Percentiles rank a stretch among this genome's conserved stretches.
These are phyloP conservation scores for Ganaspis brasiliensis DNA, from an alignment of 2,888 invertebrate genomes.

Conservation along the genomic window DNA sequence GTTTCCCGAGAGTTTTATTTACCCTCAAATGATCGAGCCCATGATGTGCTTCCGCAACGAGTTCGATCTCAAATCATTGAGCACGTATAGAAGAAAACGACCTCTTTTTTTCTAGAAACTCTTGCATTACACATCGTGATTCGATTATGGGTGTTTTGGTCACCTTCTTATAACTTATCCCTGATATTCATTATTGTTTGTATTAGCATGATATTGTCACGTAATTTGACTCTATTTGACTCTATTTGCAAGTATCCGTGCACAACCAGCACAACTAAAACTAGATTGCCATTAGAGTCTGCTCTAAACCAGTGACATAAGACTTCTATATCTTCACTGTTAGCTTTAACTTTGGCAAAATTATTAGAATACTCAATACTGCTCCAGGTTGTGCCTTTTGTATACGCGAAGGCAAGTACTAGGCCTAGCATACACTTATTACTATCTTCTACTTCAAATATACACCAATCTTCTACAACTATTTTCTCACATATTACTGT, in stretches of 20 bases:
- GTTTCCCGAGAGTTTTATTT: too few species aligned
- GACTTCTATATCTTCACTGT: slow-evolving; percentile 43
- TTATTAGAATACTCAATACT: slow-evolving; percentile 29
- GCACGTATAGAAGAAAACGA: too few species aligned
- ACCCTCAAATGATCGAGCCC: too few species aligned
- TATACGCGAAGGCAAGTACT: slow-evolving; percentile 42
- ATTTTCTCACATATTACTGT: slow-evolving; percentile 34
- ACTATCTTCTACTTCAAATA: slow-evolving; percentile 41
- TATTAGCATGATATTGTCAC: too few species aligned
- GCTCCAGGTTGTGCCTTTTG: slow-evolving; percentile 43
- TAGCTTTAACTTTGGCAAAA: slow-evolving; percentile 42
- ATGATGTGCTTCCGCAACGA: too few species aligned
- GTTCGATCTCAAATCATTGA: too few species aligned
- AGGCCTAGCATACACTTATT: slow-evolving; percentile 45
- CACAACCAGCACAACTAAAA: not conserved
- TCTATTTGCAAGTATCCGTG: not conserved
- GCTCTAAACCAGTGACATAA: slow-evolving; percentile 43
- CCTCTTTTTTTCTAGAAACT: too few species aligned
- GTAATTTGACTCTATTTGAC: too few species aligned
- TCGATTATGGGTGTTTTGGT: too few species aligned
- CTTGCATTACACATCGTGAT: too few species aligned
- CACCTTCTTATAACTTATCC: too few species aligned
- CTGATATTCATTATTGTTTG: too few species aligned
- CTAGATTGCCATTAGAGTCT: slow-evolving; percentile 10
- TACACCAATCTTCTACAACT: slow-evolving; percentile 50